phyloP scores from a whole-genome alignment of 2,797 vertebrate genomes.

The Scolopax bukidnonensis region DNA sequence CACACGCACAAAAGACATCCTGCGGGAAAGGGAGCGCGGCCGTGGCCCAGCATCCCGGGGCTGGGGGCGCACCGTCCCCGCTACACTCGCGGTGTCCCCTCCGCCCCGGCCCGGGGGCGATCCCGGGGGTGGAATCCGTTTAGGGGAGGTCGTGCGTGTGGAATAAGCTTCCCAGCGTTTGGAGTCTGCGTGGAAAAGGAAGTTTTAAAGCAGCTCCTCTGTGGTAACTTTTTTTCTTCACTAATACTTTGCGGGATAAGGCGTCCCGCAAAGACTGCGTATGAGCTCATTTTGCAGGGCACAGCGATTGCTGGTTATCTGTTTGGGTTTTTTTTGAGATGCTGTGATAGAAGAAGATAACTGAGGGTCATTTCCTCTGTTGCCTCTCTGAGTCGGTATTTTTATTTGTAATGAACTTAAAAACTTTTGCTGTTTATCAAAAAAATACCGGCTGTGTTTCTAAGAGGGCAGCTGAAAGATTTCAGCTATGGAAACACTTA shows the following conservation, averaged over 20 bases:
- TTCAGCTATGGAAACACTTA: not conserved
- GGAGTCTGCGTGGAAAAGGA: accelerated
- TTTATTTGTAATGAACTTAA: not conserved
- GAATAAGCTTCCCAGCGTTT: accelerated
- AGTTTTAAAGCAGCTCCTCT: accelerated
- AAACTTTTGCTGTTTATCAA: accelerated
- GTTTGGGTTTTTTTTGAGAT: accelerated
- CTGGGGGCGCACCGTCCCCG: too few relatives aligned
- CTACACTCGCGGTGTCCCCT: too few relatives aligned
- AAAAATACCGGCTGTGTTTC: accelerated
- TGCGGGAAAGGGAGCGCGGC: not conserved
- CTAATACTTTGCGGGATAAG: accelerated
- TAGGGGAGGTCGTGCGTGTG: not conserved
- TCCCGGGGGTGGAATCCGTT: too few relatives aligned
- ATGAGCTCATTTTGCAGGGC: accelerated
- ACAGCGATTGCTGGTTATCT: accelerated
- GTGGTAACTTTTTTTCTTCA: accelerated
- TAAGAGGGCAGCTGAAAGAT: not conserved
- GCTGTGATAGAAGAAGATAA: accelerated
- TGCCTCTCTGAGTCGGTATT: accelerated
- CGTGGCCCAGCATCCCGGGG: not conserved
- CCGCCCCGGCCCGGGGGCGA: not conserved
- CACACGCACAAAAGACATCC: too few relatives aligned
- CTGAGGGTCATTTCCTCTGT: accelerated
- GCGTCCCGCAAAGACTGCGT: accelerated